A percentile compares a stretch with the other conserved stretches of the same genome.
Evolutionary conservation across 2,888 invertebrate genomes (phyloP).

Genomic region (Watsonalla binaria): DNA sequence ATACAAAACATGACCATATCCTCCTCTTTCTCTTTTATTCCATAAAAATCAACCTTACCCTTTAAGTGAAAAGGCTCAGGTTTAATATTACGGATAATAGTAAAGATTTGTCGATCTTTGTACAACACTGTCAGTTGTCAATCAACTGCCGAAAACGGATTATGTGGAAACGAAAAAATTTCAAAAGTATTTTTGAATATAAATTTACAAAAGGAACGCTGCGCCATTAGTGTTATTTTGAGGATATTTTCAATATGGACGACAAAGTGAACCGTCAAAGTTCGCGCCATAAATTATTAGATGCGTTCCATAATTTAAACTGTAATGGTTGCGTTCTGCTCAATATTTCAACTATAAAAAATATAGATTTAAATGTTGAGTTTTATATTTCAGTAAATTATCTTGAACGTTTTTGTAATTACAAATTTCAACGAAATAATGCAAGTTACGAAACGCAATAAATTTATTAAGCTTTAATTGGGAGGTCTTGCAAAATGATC

Average conservation of each 20-base stretch:
- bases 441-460: too few relatives aligned
- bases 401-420: too few relatives aligned
- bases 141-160: slow-evolving; percentile 45
- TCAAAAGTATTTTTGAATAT: slow-evolving; percentile 16
- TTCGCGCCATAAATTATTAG: slow-evolving; percentile 33
- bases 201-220: slow-evolving; percentile 14
- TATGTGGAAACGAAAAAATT: slow-evolving; percentile 31
- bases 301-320: slow-evolving; percentile 23
- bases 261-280: slow-evolving; percentile 27
- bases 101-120: slow-evolving; percentile 14
- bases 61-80: slow-evolving; percentile 7
- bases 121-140: slow-evolving; percentile 47
- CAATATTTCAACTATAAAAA: slow-evolving; percentile 8
- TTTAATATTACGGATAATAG: neutral
- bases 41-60: slow-evolving; percentile 28
- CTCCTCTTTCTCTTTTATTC: slow-evolving; percentile 11
- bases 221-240: slow-evolving; percentile 2
- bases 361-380: slow-evolving; percentile 10
- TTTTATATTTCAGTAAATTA: slow-evolving; percentile 17
- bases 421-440: too few relatives aligned
- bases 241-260: slow-evolving; percentile 30
- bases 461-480: too few relatives aligned
- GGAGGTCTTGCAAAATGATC: too few relatives aligned
- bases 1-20: slow-evolving; percentile 26
- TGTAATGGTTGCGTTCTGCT: slow-evolving; percentile 22